Evolutionary conservation across 2,888 invertebrate genomes (phyloP), one percentile per base, ranked within the genome.

Genomic region (Cataglyphis albicans): DNA sequence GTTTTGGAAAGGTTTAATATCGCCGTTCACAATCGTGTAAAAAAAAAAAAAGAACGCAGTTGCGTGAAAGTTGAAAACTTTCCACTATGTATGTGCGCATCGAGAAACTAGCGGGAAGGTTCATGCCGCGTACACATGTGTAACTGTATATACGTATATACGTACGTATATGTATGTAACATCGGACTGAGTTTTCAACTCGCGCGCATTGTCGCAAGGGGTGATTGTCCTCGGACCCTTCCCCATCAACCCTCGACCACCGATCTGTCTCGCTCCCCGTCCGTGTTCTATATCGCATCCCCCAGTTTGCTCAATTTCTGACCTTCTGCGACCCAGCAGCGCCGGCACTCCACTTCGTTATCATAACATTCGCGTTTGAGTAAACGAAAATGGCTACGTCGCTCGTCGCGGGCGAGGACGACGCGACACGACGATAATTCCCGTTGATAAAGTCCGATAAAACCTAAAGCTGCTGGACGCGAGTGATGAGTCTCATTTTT

Each of bases 151-250:
- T 3, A 10, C 15, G 15, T 38, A 52, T 55, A 25, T 55, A 25
- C 6, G 15, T 7, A 41, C 4, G 15, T 3, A 18, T 29, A 29
- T 25, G 35, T 55, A 38, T 25, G 12, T 18, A 59, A 35, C 35
- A 61, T 44, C 67, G 57, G 15, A 78, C 76, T 76, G 68, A 75
- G 85, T 82, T 85, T 82, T 80, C 84, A 87, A 81, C 85, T 87
- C 85, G 82, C 87, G 67, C 85, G 76, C 87, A 87, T 87, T 87
- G 88, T 87, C 70, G 86, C 84, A 41, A 84, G 88, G 89, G 90
- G 90, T 89, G 89, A 89, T 84, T 86, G 90, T 88, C 86, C 90
- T 72, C 85, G 83, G 88, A 90, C 90, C 90, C 90, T 90, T 90
- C 85, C 86, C 21, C 74, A 87, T 86, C 87, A 83, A 86, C 89